Percentiles rank a stretch among this genome's conserved stretches.
phyloP scores from a whole-genome alignment of 2,888 invertebrate species.

The Flexamia atlantica region DNA sequence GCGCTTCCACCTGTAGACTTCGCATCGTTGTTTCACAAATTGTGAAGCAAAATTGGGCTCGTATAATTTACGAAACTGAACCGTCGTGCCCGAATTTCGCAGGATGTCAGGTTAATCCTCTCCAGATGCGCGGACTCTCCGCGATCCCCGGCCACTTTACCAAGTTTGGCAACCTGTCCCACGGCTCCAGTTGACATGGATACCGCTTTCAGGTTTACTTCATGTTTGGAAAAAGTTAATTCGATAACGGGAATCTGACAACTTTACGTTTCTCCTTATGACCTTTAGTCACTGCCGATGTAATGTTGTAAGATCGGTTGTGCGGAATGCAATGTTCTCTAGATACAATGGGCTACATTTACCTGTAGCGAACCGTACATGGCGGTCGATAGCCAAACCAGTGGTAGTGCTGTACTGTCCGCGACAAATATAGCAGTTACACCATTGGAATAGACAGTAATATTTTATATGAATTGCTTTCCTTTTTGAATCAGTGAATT shows the following conservation, averaged over 20 bases:
- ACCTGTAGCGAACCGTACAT: background rate
- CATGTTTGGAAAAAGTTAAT: conserved; percentile 33
- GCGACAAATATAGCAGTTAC: no score
- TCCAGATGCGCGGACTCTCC: background rate
- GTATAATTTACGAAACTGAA: background rate
- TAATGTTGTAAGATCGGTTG: no score
- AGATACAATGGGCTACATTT: no score
- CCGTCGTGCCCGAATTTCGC: background rate
- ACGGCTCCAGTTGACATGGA: conserved; percentile 28
- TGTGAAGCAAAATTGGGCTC: no score
- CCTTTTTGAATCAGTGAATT: no score
- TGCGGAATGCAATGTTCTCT: no score
- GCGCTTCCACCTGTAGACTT: no score
- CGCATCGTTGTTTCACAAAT: no score
- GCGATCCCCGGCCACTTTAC: conserved; percentile 28
- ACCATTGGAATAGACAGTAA: no score
- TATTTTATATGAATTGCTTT: no score
- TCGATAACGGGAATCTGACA: conserved; percentile 31
- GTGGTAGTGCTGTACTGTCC: background rate
- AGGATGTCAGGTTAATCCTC: background rate
- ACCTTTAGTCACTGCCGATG: background rate
- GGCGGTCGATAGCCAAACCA: background rate
- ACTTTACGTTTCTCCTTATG: background rate
- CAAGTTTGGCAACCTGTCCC: conserved; percentile 18
- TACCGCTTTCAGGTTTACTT: conserved; percentile 30